Evolutionary conservation across 1,140 invertebrate species (phyloP), one percentile per base, ranked within the genome.

Genomic region (Drosophila littoralis): DNA sequence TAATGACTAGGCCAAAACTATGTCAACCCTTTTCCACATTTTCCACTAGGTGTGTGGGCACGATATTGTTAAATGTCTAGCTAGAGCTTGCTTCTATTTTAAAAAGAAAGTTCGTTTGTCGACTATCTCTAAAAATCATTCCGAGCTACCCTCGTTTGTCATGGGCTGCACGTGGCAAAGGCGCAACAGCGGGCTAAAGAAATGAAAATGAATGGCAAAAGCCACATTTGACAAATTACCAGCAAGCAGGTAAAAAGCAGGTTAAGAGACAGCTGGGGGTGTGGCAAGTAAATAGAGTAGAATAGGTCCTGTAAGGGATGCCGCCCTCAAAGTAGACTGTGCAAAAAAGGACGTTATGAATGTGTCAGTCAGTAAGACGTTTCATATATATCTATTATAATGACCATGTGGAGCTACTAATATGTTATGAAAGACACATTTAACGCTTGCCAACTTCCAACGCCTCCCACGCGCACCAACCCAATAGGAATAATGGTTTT

Each of bases 201-300:
- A 80, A 77, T 61, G 48, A 32, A 60, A 61, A 76, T 65, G 60
- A 66, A 76, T 58, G 61, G 42, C 77, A 69, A 77, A 84, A 80
- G 77, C 59, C 81, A 52, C 77, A 86, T 86, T 86, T 85, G 82
- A 85, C 82, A 85, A 85, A 85, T 85, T 85, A 86, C 82, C 78
- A 78, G 67, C 64, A 55, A 61, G 48, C 77, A 85, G 81, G 77
- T 83, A 86, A 84, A 77, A 78, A 81, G 65, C 58, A 74, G 55
- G 68, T 57, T 48, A 45, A 51, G 63, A 67, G 58, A 69, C 38
- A 10, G 13, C 17, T 36, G 32, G 28, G 43, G 7, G 15, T 40
- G 40, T 33, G 13, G 22, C 51, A 35, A 32, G 42, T 32, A 48
- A 77, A 59, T 54, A 6, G 57, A 8, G 6, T 7, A 33, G 22